Evolutionary conservation across 1,140 invertebrate genomes (phyloP).

Genomic region (Dreissena polymorpha): DNA sequence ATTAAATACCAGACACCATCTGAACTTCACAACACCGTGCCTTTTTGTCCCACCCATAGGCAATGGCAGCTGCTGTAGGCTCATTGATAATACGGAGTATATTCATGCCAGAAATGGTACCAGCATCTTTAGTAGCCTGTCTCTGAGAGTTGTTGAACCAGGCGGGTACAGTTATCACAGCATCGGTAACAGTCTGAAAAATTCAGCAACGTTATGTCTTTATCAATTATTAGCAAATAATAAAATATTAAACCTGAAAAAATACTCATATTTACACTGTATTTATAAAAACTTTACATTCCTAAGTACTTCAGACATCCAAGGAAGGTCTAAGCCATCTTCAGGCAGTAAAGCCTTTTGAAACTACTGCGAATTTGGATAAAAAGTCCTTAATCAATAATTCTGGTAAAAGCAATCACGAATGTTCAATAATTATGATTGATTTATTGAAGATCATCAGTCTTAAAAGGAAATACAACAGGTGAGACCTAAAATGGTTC

Average conservation of each 20-base stretch:
- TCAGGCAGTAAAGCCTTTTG: no score
- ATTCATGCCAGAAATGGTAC: constrained; percentile 82
- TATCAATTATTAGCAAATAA: neutral
- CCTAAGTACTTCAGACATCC: constrained; percentile 9
- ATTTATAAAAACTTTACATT: no score
- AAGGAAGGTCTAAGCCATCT: no score
- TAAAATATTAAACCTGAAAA: neutral
- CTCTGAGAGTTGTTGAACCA: constrained; percentile 82
- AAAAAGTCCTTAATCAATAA: neutral
- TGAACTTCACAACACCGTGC: constrained; percentile 81
- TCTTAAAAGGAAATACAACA: neutral
- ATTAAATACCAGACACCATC: neutral
- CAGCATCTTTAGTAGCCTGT: constrained; percentile 82
- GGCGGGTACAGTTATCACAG: constrained; percentile 81
- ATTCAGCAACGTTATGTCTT: neutral
- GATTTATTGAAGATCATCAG: neutral
- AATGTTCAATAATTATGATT: neutral
- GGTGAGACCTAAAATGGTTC: neutral
- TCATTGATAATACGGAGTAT: constrained; percentile 81
- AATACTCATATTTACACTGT: neutral
- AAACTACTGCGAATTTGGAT: constrained; percentile 58
- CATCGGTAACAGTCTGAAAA: constrained; percentile 75
- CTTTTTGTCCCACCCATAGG: constrained; percentile 83
- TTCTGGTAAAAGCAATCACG: neutral
- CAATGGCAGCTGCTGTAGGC: constrained; percentile 81